These are phyloP conservation scores for Percopsis omiscomaycus DNA, from an alignment of 2,797 vertebrate genomes.

Conservation along the genomic window DNA sequence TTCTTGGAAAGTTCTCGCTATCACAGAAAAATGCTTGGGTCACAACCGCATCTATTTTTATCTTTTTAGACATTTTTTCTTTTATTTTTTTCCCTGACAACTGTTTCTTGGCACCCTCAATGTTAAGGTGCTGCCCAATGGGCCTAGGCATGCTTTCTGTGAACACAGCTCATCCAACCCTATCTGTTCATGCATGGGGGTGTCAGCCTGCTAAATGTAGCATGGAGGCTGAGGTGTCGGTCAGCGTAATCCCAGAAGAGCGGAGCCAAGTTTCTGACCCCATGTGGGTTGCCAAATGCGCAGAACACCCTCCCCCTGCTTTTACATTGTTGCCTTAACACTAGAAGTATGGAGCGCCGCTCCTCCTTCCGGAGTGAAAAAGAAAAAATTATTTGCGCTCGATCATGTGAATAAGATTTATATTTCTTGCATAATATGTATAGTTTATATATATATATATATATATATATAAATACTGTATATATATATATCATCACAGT, in stretches of 20 bases:
- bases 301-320: constrained; percentile 15
- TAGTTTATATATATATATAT: too few relatives aligned
- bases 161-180: constrained; percentile 62
- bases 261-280: constrained; percentile 45
- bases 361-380: too few relatives aligned
- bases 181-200: constrained; percentile 51
- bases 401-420: too few relatives aligned
- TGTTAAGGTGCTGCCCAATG: constrained; percentile 52
- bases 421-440: too few relatives aligned
- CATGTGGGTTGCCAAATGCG: constrained; percentile 40
- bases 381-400: too few relatives aligned
- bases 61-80: constrained; percentile 35
- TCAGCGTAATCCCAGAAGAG: constrained; percentile 41
- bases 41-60: constrained; percentile 34
- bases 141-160: constrained; percentile 53
- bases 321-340: too few relatives aligned
- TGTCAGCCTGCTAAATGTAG: constrained; percentile 70
- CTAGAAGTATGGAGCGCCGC: too few relatives aligned
- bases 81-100: constrained; percentile 16
- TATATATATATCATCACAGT: too few relatives aligned
- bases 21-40: constrained; percentile 9
- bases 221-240: constrained; percentile 55
- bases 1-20: constrained; percentile 19
- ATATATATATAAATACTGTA: too few relatives aligned
- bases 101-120: constrained; percentile 40